Evolutionary conservation across 2,113 vertebrate genomes (phyloP).

Genomic region (mouse (Mus musculus)): GRCm39 chr1:174003501-174004000

Average conservation of each 20-base stretch:
- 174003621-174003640: background rate
- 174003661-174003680: background rate
- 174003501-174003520: background rate
- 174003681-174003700: background rate
- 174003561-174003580: background rate
- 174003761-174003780: background rate
- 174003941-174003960: background rate
- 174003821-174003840: background rate
- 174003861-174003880: background rate
- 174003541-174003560: background rate
- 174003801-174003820: background rate
- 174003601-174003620: background rate
- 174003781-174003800: background rate
- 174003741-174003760: background rate
- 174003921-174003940: background rate
- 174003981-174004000: background rate
- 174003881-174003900: background rate
- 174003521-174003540: background rate
- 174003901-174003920: background rate
- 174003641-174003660: background rate
- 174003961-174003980: background rate
- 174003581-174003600: background rate
- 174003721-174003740: background rate
- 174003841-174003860: background rate
- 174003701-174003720: background rate